Evolutionary conservation across 2,888 invertebrate species (phyloP), one percentile per base, ranked within the genome.

Genomic region (Empis stercorea): DNA sequence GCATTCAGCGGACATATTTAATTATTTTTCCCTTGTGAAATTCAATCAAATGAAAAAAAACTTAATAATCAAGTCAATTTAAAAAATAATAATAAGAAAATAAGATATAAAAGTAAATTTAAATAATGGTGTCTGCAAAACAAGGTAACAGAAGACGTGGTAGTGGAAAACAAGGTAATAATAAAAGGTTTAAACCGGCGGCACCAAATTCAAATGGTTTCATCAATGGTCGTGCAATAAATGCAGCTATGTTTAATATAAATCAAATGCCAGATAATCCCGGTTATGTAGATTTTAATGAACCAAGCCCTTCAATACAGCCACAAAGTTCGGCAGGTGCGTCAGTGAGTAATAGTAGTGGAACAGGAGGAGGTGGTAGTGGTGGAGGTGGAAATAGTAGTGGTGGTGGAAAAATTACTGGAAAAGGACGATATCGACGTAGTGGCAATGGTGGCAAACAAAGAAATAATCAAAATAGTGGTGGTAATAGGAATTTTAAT

Each of bases 251-350:
- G 61, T 67, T 64, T 54, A 60, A 62, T 49, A 61, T 64, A 46
- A 62, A 60, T 50, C 68, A 68, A 52, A 67, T 68, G 54, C 66
- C 67, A 27, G 66, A 66, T 49, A 68, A 68, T 57, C 64, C 67
- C 3, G 66, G 69, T 1, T 68, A 67, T 48, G 61, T 67, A 51
- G 69, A 68, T 51, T 67, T 67, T 32, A 68, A 66, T 48, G 63
- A 61, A 38, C 65, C 66, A 30, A 53, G 59, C 4, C 61, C 64
- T 38, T 57, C 57, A 17, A 54, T 57, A 40, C 49, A 48, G 2
- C 52, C 48, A 16, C 52, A 48, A 16, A 56, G 51, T 46, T 37
- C 48, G 44, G 45, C 50, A 46, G 46, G 39, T 23, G 11, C 17
- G 36, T 15, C 30, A 37, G 4, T 34, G n/a, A 27, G 30, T 15